Evolutionary conservation across 2,113 vertebrate genomes (phyloP).

Genomic region (Plecturocebus donacophilus): DNA sequence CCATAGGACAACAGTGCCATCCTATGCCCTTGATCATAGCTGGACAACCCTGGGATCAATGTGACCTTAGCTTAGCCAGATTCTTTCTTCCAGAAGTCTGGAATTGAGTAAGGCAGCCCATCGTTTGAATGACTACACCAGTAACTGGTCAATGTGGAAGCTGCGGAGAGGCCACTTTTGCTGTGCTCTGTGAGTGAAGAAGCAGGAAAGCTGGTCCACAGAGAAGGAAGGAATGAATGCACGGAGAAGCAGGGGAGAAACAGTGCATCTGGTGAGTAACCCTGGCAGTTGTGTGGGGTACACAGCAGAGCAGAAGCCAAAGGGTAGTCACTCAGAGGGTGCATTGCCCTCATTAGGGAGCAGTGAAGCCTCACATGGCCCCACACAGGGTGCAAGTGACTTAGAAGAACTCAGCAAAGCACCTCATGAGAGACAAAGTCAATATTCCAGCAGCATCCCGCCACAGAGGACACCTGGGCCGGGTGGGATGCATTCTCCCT

Average conservation of each 20-base stretch:
- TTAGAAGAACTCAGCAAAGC: background rate
- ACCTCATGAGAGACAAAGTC: background rate
- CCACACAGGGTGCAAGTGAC: background rate
- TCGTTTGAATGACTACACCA: too few species aligned
- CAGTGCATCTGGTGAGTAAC: too few species aligned
- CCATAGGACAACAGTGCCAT: background rate
- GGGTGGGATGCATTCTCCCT: background rate
- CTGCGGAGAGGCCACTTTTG: too few species aligned
- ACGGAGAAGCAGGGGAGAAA: background rate
- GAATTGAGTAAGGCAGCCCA: background rate
- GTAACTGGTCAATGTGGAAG: background rate
- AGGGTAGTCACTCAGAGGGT: background rate
- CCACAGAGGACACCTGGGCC: background rate
- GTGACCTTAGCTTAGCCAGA: too few species aligned
- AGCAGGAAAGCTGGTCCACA: background rate
- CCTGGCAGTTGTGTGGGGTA: background rate
- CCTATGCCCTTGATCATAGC: fast-evolving
- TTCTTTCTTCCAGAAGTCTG: background rate
- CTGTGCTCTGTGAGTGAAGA: background rate
- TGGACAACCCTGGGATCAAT: background rate
- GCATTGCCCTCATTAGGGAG: background rate
- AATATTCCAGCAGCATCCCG: background rate
- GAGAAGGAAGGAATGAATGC: background rate
- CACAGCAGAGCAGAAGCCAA: background rate
- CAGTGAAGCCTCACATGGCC: fast-evolving